Base-by-base conservation (phyloP, 2,113 vertebrate species). In the Pterocles burchelli region DNA sequence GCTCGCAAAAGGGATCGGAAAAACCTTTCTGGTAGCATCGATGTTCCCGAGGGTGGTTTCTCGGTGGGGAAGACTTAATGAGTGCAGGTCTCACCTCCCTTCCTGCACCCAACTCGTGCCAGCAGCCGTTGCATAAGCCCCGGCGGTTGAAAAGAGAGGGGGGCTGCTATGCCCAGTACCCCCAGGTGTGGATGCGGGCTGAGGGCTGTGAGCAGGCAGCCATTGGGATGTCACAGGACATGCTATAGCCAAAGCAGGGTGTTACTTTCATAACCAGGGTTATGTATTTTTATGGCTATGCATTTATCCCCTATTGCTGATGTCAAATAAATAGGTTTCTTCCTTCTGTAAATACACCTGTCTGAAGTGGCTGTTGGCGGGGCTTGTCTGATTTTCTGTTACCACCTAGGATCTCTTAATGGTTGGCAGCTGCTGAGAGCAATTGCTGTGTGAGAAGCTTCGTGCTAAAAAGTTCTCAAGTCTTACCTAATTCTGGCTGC, bases 91-190 rank as follows among this genome's bases (percentile, higher is more conserved):
- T 58, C 55, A 68, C 21, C 58, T 77, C 67, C 81, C 26, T 36
- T 31, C 16, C 68, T 2, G 29, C 78, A 68, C n/a, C 62, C 48
- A 70, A 18, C 33, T 41, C 20, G 17, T 16, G 68, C 93, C 46
- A 8, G 90, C 93, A 83, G 93, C 80, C 57, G 76, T 97, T 97
- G 97, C 85, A 13, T 96, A 97, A 98, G 96, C 93, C 92, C 86
- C 94, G n/a, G 95, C 46, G 33, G 88, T 76, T 82, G 91, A n/a
- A 51, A 34, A 66, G 80, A 31, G 5, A 3, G 89, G 74, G 46
- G 77, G 78, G 88, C 93, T 77, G 88, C 75, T 88, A 72, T 68
- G 21, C 29, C 88, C 57, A 6, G 22, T 93, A 55, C 79, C 91
- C 76, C 29, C 16, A 17, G 2, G 51, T n/a, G n/a, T 33, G 79